Percentiles rank a stretch among this genome's conserved stretches.
These are phyloP conservation scores for Serranus cabrilla DNA, from an alignment of 2,797 vertebrate genomes.

Conservation along the genomic window DNA sequence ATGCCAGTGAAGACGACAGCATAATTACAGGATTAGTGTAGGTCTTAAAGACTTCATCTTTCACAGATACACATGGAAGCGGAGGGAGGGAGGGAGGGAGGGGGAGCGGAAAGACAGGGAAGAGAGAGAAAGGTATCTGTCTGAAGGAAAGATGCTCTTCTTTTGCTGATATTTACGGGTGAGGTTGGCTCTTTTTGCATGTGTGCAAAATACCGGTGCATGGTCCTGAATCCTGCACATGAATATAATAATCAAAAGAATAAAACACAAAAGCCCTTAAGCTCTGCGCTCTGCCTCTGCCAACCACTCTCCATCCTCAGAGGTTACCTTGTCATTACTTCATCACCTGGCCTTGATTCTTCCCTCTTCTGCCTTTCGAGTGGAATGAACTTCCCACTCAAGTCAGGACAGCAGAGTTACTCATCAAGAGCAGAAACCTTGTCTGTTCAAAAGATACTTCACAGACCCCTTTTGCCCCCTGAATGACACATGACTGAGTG, in stretches of 20 bases:
- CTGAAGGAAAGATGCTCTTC: conserved; percentile 26
- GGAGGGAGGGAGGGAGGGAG: not conserved
- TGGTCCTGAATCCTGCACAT: conserved; percentile 30
- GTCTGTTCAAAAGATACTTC: conserved; percentile 49
- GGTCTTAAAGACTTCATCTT: conserved; percentile 75
- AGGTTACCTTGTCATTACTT: conserved; percentile 59
- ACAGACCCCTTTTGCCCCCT: not conserved
- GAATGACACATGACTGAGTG: conserved; percentile 37
- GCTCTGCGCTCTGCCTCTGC: conserved; percentile 22
- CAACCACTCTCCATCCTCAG: conserved; percentile 27
- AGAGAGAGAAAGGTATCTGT: conserved; percentile 18
- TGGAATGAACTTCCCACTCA: conserved; percentile 83
- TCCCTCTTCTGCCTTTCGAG: conserved; percentile 79
- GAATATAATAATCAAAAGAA: conserved; percentile 53
- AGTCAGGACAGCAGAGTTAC: conserved; percentile 77
- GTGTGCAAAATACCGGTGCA: conserved; percentile 12
- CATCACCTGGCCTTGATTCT: conserved; percentile 85
- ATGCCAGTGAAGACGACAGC: conserved; percentile 85
- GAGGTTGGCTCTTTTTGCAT: conserved; percentile 17
- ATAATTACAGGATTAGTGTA: conserved; percentile 85
- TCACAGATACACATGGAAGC: conserved; percentile 55
- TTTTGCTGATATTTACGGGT: conserved; percentile 37
- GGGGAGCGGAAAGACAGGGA: conserved; percentile 1
- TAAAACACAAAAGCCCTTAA: conserved; percentile 46
- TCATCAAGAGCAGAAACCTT: conserved; percentile 56